Base-by-base conservation (phyloP, 1,140 invertebrate species). In the Zaprionus taronus region DNA sequence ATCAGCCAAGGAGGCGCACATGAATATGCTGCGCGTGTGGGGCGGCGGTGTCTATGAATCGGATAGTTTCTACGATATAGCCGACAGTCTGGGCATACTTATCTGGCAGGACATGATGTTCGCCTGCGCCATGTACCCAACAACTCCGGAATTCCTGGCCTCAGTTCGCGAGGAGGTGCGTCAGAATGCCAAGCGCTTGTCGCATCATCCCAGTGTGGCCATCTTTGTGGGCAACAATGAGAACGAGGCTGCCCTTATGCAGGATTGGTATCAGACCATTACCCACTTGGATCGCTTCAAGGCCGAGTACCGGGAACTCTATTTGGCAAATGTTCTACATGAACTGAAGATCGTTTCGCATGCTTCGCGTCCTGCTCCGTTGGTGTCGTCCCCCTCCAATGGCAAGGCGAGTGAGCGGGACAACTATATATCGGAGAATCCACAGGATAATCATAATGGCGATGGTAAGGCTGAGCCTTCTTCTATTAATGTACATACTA, bases 81-180 rank as follows among this genome's bases (percentile, higher is more conserved):
- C 97, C 69, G 97, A 98, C 84, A 94, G 96, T 80, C 93, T 96
- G 24, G 97, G 97, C 14, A 96, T 98, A 26, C 94, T 98, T 79
- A 95, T 98, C 47, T 98, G 97, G 97, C 97, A 98, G 93, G 98
- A 99, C 93, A 96, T 99, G 74, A 99, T 99, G 96, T 99, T 99
- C 93, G 99, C 99, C 0, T 99, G 98, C 92, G 95, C 96, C 6
- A 97, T 99, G 96, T 99, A 99, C 93, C 99, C 98, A 5, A 95
- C 95, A 0, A 95, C 95, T 63, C 72, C 93, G 0, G 91, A 94
- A 11, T 99, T 98, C 93, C 93, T 99, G 2, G 76, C 93, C 3
- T 95, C 94, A 12, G 97, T 99, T 1, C 92, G 93, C 36, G 90
- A 93, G 20, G 99, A 99, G 95, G 94, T 99, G 9, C 93, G 93